These are phyloP conservation scores for Cheirogaleus major DNA, from an alignment of 2,797 vertebrate species.

Conservation along the genomic window DNA sequence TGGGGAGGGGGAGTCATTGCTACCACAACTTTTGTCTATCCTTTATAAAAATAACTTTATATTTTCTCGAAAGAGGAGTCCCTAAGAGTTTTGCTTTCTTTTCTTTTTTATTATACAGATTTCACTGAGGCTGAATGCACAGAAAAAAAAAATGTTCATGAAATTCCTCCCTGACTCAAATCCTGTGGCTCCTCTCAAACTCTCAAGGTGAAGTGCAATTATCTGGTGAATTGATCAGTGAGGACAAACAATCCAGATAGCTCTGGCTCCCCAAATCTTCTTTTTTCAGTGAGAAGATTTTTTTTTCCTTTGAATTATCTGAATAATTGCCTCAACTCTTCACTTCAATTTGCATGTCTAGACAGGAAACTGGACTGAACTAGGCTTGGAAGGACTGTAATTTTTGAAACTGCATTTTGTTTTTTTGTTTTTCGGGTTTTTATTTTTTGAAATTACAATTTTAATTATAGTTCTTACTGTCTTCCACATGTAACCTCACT, in stretches of 20 bases:
- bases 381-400: constrained; percentile 15
- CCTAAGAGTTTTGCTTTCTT: constrained; percentile 32
- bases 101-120: constrained; percentile 57
- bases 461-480: constrained; percentile 47
- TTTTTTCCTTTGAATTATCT: constrained; percentile 68
- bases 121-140: constrained; percentile 52
- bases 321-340: constrained; percentile 72
- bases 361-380: constrained; percentile 70
- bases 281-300: constrained; percentile 9
- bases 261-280: neutral
- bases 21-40: neutral
- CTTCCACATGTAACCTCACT: neutral
- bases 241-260: constrained; percentile 39
- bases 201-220: constrained; percentile 18
- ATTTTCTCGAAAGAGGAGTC: constrained; percentile 62
- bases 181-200: constrained; percentile 16
- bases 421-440: neutral
- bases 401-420: constrained; percentile 43
- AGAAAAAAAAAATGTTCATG: neutral
- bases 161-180: constrained; percentile 58
- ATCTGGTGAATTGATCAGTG: constrained; percentile 48
- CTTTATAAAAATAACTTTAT: constrained; percentile 36
- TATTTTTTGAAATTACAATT: constrained; percentile 35
- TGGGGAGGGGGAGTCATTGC: neutral
- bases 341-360: constrained; percentile 74